Conservation (phyloP, 53 echinoderm and acorn worm species). For the Arbacia lixula region DNA sequence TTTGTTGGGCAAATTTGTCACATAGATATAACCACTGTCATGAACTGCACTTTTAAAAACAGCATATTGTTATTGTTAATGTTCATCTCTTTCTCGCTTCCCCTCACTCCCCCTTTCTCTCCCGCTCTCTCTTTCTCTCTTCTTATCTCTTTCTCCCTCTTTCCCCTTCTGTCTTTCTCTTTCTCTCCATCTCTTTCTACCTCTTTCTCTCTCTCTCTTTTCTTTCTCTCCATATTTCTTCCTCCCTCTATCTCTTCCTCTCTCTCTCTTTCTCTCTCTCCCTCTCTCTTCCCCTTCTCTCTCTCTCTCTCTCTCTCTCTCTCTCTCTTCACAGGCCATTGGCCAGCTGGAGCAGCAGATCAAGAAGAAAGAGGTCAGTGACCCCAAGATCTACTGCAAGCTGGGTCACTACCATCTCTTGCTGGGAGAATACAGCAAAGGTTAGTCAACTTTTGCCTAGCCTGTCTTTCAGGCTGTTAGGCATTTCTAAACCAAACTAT, state of each 20-base stretch:
- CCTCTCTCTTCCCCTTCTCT: background rate
- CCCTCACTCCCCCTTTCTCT: background rate
- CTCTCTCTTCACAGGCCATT: conserved; percentile 65
- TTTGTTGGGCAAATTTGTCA: too few species aligned
- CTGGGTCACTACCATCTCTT: conserved; percentile 93
- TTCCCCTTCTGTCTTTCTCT: background rate
- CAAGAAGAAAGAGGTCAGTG: conserved; percentile 68
- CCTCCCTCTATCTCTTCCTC: background rate
- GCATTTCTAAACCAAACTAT: too few species aligned
- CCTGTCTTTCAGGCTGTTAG: too few species aligned
- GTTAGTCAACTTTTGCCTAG: conserved; percentile 61
- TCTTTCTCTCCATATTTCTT: background rate
- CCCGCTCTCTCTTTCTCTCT: background rate
- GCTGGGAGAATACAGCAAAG: conserved; percentile 97
- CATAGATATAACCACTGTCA: too few species aligned
- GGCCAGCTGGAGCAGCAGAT: conserved; percentile 80
- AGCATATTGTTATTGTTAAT: too few species aligned
- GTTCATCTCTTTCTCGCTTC: background rate
- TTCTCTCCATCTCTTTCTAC: background rate
- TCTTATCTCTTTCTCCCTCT: background rate
- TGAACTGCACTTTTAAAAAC: too few species aligned
- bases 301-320: background rate
- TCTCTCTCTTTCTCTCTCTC: too few species aligned
- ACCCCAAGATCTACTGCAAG: conserved; percentile 81
- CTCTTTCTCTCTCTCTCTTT: background rate